Evolutionary conservation across 1,140 invertebrate species (phyloP).

Genomic region (Monochamus saltuarius): DNA sequence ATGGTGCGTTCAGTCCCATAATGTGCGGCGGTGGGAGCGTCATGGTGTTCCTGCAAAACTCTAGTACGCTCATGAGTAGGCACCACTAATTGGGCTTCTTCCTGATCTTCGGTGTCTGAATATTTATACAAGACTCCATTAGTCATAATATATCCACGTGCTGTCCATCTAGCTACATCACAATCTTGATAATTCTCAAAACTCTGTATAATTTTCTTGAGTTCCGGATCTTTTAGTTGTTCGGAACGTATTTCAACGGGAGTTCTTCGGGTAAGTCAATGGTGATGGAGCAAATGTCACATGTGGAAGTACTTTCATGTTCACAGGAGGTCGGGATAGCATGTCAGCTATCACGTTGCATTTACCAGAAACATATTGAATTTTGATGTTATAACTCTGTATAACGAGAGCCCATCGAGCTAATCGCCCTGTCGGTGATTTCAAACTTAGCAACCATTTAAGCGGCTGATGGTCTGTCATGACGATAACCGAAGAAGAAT

Average conservation of each 20-base stretch:
- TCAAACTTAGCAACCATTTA: constrained; percentile 33
- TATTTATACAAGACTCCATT: constrained; percentile 44
- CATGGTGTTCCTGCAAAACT: constrained; percentile 37
- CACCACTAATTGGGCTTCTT: constrained; percentile 38
- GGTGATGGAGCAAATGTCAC: too few relatives aligned
- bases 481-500: constrained; percentile 45
- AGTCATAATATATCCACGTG: constrained; percentile 32
- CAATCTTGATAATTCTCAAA: background rate
- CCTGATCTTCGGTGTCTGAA: constrained; percentile 33
- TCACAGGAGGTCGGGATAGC: constrained; percentile 16
- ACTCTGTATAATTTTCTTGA: constrained; percentile 11
- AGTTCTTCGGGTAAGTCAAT: too few relatives aligned
- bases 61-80: constrained; percentile 16
- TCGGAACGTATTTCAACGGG: too few relatives aligned
- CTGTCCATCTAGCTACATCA: constrained; percentile 27
- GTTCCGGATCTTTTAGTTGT: constrained; percentile 7
- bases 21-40: constrained; percentile 37
- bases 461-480: constrained; percentile 40
- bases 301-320: constrained; percentile 30
- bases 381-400: constrained; percentile 23
- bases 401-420: constrained; percentile 23
- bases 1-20: constrained; percentile 38
- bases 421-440: constrained; percentile 37
- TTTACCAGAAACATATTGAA: constrained; percentile 31
- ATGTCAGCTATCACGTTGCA: constrained; percentile 28